These are phyloP conservation scores for Sinopyrophorus schimmeli DNA, from an alignment of 2,888 invertebrate genomes.

Conservation along the genomic window DNA sequence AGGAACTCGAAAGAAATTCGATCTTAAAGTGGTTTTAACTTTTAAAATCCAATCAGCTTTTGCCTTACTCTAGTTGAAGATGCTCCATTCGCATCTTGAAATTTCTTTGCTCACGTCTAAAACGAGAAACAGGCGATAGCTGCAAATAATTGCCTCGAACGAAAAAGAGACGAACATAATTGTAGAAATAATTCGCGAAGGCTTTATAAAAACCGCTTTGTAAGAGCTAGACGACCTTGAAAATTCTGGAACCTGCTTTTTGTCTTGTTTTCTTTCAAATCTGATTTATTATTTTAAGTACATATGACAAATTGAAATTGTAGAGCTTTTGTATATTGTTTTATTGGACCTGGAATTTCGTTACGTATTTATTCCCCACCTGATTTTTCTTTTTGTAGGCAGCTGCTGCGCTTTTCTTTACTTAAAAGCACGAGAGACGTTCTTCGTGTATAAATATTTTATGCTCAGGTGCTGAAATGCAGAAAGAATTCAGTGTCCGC, in stretches of 20 bases:
- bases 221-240: slow-evolving; percentile 30
- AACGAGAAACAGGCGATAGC: slow-evolving; percentile 8
- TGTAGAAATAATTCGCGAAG: slow-evolving; percentile 13
- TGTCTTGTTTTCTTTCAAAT: slow-evolving; percentile 23
- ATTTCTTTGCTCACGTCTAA: slow-evolving; percentile 13
- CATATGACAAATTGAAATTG: slow-evolving; percentile 33
- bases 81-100: slow-evolving; percentile 9
- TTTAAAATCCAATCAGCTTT: slow-evolving; percentile 29
- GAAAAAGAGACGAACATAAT: slow-evolving; percentile 9
- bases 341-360: slow-evolving; percentile 16
- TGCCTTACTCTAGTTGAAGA: slow-evolving; percentile 15
- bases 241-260: slow-evolving; percentile 26
- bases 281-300: slow-evolving; percentile 29
- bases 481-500: slow-evolving; percentile 6
- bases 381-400: slow-evolving; percentile 12
- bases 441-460: slow-evolving; percentile 18
- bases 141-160: slow-evolving; percentile 1
- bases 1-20: slow-evolving; percentile 20
- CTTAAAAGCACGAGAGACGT: slow-evolving; percentile 14
- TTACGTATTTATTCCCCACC: slow-evolving; percentile 8
- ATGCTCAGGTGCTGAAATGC: slow-evolving; percentile 23
- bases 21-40: slow-evolving; percentile 26
- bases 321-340: slow-evolving; percentile 22
- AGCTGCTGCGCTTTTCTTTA: slow-evolving; percentile 16
- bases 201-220: slow-evolving; percentile 17